Percentiles rank a stretch among this genome's conserved stretches.
phyloP scores from a whole-genome alignment of 2,113 vertebrate species.

The Meles meles region DNA sequence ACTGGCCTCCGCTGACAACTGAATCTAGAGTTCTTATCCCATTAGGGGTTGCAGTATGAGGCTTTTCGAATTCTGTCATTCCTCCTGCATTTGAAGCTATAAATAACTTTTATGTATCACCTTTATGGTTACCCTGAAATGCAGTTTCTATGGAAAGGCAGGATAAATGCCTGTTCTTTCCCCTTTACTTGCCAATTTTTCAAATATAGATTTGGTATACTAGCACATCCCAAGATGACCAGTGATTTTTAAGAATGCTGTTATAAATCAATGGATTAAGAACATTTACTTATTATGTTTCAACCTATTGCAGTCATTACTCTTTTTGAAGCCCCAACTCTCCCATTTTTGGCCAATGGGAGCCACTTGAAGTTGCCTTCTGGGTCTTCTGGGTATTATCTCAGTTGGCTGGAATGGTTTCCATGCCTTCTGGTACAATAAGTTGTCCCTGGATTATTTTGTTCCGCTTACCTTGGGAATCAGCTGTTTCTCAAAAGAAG shows the following conservation, averaged over 20 bases:
- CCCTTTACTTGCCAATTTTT: neutral
- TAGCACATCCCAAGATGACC: neutral
- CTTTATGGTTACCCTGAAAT: neutral
- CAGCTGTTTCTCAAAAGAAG: neutral
- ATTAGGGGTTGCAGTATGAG: neutral
- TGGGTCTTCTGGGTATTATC: neutral
- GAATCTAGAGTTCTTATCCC: neutral
- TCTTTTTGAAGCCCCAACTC: neutral
- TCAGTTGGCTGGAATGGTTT: neutral
- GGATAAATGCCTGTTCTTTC: neutral
- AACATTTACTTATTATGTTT: neutral
- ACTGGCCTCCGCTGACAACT: too few species aligned
- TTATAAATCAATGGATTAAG: neutral
- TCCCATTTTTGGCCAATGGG: neutral
- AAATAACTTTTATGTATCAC: neutral
- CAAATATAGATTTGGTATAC: neutral
- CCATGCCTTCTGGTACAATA: neutral
- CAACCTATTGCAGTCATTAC: neutral
- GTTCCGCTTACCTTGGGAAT: neutral
- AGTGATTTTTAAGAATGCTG: constrained; percentile 9
- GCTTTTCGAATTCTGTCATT: neutral
- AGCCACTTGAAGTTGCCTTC: neutral
- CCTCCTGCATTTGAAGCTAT: neutral
- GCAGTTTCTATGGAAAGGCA: neutral
- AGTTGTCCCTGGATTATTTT: neutral